phyloP scores from a whole-genome alignment of 2,888 invertebrate species.

The Hybos culiciformis region DNA sequence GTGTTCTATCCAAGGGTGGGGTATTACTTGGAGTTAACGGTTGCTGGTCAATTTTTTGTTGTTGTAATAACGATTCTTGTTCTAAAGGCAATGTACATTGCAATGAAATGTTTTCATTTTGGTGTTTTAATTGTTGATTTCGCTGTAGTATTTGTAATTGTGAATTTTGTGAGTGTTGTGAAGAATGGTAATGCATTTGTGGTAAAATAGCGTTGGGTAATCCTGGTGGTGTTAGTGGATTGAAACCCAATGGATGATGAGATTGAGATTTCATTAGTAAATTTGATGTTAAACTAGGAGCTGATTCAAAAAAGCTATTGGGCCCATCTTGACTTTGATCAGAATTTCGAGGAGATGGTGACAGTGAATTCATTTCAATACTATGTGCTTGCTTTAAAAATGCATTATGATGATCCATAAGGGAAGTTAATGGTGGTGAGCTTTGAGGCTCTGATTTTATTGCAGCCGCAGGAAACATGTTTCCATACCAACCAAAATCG shows the following conservation, averaged over 20 bases:
- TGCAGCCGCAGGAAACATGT: constrained; percentile 27
- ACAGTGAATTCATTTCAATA: constrained; percentile 22
- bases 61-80: not conserved
- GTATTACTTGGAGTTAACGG: constrained; percentile 28
- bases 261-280: constrained; percentile 13
- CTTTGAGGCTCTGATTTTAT: constrained; percentile 29
- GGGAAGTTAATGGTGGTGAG: constrained; percentile 16
- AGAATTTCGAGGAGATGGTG: constrained; percentile 39
- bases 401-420: constrained; percentile 28
- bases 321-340: constrained; percentile 33
- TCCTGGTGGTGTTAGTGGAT: constrained; percentile 47
- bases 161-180: constrained; percentile 24
- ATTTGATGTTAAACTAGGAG: no score
- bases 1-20: constrained; percentile 35
- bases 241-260: constrained; percentile 41
- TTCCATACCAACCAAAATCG: constrained; percentile 32
- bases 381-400: constrained; percentile 24
- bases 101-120: not conserved
- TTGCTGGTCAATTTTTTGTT: constrained; percentile 3
- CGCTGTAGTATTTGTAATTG: constrained; percentile 24
- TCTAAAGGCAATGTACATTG: not conserved
- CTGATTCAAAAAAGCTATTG: constrained; percentile 3
- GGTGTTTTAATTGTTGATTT: constrained; percentile 1
- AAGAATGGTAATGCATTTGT: constrained; percentile 2
- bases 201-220: constrained; percentile 31